Base-by-base conservation (phyloP, 53 echinoderm and acorn worm species). In the Astropecten irregularis region DNA sequence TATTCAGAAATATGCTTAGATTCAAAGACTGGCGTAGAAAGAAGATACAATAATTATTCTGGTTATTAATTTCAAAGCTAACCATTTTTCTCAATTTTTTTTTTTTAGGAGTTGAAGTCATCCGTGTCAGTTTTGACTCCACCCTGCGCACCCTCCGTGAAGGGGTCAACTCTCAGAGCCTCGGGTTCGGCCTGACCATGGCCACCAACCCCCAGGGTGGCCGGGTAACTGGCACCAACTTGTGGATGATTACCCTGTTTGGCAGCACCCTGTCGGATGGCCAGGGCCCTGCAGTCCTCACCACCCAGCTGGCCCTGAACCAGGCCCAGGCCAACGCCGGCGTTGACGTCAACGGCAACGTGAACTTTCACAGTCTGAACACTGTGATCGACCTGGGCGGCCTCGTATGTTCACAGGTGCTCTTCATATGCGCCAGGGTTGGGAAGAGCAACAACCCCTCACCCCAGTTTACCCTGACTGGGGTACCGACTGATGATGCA, bases 31-130 rank as follows among this genome's bases (percentile, higher is more conserved):
- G n/a, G n/a, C n/a, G n/a, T n/a, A n/a, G n/a, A n/a, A n/a, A n/a
- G n/a, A n/a, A n/a, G n/a, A n/a, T n/a, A n/a, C n/a, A n/a, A n/a
- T n/a, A n/a, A n/a, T n/a, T n/a, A n/a, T n/a, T n/a, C n/a, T n/a
- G n/a, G n/a, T n/a, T n/a, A n/a, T n/a, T n/a, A n/a, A n/a, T n/a
- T n/a, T n/a, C n/a, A n/a, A n/a, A n/a, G n/a, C n/a, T n/a, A n/a
- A n/a, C n/a, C n/a, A n/a, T n/a, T n/a, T n/a, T n/a, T n/a, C n/a
- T n/a, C n/a, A n/a, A n/a, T n/a, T n/a, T n/a, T n/a, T n/a, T n/a
- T n/a, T n/a, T n/a, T n/a, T n/a, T 66, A 93, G 95, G 95, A 44
- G 93, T 95, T 23, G 89, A 89, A 84, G 91, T 91, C 23, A 58
- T 82, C 44, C 76, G 37, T 10, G 74, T 92, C 0, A 34, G 19